These are phyloP conservation scores for Eubasilissa splendida DNA, from an alignment of 2,888 invertebrate genomes.

Conservation along the genomic window DNA sequence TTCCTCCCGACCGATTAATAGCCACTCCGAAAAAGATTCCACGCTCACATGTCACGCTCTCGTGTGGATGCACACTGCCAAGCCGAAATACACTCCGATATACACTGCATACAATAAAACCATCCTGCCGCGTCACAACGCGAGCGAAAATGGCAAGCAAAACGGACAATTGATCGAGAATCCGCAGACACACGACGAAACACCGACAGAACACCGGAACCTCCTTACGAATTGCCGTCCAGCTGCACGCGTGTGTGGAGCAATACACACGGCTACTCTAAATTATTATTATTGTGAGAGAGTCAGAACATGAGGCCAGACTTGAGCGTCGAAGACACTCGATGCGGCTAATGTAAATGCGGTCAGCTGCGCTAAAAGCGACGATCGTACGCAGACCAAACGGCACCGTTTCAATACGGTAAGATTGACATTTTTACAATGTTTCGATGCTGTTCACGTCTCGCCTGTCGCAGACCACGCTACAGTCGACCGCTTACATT, in stretches of 20 bases:
- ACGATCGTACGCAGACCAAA: background rate
- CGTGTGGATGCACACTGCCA: conserved; percentile 7
- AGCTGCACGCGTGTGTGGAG: background rate
- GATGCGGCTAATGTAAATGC: background rate
- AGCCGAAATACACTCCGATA: conserved; percentile 17
- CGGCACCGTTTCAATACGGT: background rate
- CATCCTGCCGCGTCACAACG: background rate
- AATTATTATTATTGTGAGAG: conserved; percentile 30
- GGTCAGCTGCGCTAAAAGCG: background rate
- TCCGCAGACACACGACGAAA: background rate
- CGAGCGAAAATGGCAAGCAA: background rate
- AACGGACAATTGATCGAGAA: background rate
- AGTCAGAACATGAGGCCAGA: conserved; percentile 19
- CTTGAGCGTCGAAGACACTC: background rate
- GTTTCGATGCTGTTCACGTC: background rate
- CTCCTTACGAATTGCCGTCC: background rate
- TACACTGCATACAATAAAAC: conserved; percentile 14
- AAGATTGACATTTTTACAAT: background rate
- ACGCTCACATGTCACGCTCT: conserved; percentile 15
- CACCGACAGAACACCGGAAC: too few species aligned
- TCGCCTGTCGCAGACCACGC: background rate
- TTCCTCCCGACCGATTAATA: conserved; percentile 30
- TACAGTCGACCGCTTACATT: conserved; percentile 22
- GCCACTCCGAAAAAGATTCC: conserved; percentile 21
- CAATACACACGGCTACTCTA: conserved; percentile 30